Conservation (phyloP, 2,113 vertebrate genomes). For the Athene cunicularia region DNA sequence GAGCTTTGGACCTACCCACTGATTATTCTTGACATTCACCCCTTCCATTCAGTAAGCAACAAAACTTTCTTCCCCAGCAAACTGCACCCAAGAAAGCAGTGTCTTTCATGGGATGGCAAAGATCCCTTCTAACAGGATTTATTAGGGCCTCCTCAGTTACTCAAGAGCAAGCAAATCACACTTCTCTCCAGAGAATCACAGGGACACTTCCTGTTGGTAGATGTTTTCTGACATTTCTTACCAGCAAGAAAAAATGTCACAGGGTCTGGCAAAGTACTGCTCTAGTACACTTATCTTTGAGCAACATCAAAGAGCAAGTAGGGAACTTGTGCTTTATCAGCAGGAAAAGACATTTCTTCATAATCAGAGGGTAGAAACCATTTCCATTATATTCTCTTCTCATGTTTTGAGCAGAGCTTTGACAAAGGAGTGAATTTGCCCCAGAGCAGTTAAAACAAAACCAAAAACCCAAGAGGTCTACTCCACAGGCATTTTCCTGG, state of each 20-base stretch:
- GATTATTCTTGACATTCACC: background rate
- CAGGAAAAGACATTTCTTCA: background rate
- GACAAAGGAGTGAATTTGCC: background rate
- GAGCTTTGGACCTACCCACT: background rate
- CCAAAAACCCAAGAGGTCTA: conserved; percentile 9
- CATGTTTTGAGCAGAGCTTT: background rate
- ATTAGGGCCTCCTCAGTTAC: background rate
- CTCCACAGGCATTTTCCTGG: conserved; percentile 44
- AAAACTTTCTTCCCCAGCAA: background rate
- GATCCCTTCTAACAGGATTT: background rate
- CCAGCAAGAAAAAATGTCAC: background rate
- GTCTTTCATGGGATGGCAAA: background rate
- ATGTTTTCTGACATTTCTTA: background rate
- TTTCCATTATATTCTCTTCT: background rate
- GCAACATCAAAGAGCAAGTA: fast-evolving
- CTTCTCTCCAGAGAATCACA: background rate
- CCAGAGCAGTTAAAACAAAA: conserved; percentile 16
- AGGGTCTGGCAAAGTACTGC: background rate
- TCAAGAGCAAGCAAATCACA: background rate
- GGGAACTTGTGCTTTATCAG: background rate
- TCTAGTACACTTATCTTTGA: background rate
- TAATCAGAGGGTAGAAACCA: background rate
- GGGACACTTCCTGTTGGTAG: background rate
- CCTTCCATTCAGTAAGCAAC: background rate
- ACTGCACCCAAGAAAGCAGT: background rate